Evolutionary conservation across 2,888 invertebrate genomes (phyloP).

Genomic region (Lamellibrachia columna): DNA sequence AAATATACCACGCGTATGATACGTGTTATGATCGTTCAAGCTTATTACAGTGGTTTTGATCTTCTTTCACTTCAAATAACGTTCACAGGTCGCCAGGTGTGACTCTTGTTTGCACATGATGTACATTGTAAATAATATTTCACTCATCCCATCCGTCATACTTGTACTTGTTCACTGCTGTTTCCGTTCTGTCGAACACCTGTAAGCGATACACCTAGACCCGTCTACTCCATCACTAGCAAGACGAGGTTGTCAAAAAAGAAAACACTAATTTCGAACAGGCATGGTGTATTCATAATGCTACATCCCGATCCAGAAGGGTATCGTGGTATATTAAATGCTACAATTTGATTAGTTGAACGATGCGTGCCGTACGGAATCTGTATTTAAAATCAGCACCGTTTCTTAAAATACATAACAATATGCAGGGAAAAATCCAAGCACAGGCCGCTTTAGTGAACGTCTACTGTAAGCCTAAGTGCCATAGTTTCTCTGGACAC

Average conservation of each 20-base stretch:
- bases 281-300: background rate
- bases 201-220: too few relatives aligned
- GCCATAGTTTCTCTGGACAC: background rate
- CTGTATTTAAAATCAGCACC: background rate
- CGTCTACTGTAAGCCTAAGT: background rate
- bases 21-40: background rate
- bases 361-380: background rate
- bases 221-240: too few relatives aligned
- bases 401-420: background rate
- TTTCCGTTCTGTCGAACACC: too few relatives aligned
- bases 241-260: background rate
- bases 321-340: background rate
- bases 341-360: background rate
- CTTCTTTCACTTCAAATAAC: background rate
- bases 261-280: background rate
- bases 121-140: background rate
- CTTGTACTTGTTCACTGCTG: too few relatives aligned
- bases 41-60: background rate
- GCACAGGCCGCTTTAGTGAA: background rate
- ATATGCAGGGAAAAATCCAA: background rate
- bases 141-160: background rate
- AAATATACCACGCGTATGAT: background rate
- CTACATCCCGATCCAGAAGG: background rate
- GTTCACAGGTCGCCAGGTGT: background rate
- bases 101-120: background rate